Base-by-base conservation (phyloP, 2,888 invertebrate species). In the Dinocampus coccinellae region DNA sequence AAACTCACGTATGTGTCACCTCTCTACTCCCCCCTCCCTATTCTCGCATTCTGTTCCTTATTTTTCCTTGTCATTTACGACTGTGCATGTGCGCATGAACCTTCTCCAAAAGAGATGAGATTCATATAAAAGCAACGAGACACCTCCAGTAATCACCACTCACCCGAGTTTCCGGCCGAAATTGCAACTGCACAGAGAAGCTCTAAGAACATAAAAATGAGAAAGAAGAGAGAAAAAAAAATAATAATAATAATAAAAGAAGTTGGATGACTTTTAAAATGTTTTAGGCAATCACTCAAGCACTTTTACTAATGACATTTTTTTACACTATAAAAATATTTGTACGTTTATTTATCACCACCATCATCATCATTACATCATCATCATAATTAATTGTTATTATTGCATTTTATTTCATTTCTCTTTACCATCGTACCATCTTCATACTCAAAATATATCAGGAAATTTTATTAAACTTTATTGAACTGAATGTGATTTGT, bases 111-210 rank as follows among this genome's bases (percentile, higher is more conserved):
- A 58, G 39, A 64, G 69, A 53, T 34, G 60, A 61, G 61, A 61
- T 53, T 70, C 64, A 70, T 70, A 70, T 70, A 70, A 64, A 70
- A 70, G 55, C 63, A 55, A 55, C 62, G 29, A 63, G 69, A 69
- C 58, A 52, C 55, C 58, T 69, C 29, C 39, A 63, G 64, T 70
- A 65, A 65, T 70, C 70, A 65, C 60, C 65, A 39, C 47, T 58
- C 68, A 42, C 33, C 58, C 47, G 34, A 52, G 65, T 26, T 64
- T 58, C 65, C 69, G 69, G 57, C 63, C 64, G 65, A 65, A 65
- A 70, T 70, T 65, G 65, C 70, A 13, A 65, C 53, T 70, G 57
- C 65, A 60, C 36, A 52, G 20, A 36, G n/a, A 24, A 62, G 62
- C 60, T 22, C 60, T 26, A 24, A 63, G 29, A 47, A 29, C 63